These are phyloP conservation scores for Canis aureus DNA, from an alignment of 2,113 vertebrate genomes.

Conservation along the genomic window DNA sequence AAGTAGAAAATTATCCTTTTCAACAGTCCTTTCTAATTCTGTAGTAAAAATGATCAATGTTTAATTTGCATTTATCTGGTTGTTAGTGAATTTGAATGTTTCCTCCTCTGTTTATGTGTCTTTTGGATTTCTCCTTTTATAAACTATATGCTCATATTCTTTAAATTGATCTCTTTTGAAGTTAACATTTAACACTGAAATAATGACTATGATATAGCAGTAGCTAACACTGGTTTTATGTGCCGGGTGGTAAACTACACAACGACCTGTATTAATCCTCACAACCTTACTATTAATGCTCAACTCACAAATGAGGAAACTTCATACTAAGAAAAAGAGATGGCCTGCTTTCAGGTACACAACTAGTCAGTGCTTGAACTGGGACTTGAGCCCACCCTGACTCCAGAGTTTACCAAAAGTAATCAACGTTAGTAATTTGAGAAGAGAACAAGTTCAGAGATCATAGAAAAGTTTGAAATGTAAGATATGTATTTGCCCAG, in stretches of 20 bases:
- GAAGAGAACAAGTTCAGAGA: not conserved
- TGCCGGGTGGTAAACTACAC: not conserved
- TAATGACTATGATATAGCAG: not conserved
- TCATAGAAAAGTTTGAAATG: slow-evolving; percentile 44
- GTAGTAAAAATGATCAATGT: not conserved
- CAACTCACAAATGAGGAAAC: not conserved
- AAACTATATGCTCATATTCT: not conserved
- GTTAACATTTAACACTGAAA: not conserved
- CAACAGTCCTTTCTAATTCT: not conserved
- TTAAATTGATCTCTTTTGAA: slow-evolving; percentile 1
- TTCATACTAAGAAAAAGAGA: not conserved
- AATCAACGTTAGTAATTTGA: slow-evolving; percentile 3
- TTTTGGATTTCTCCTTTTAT: slow-evolving; percentile 30
- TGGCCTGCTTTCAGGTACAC: not conserved
- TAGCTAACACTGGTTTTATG: not conserved
- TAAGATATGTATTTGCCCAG: slow-evolving; percentile 30
- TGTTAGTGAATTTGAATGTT: not conserved
- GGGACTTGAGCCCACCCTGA: not conserved
- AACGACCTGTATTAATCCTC: not conserved
- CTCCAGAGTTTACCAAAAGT: not conserved
- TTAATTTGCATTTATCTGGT: slow-evolving; percentile 37
- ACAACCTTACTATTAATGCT: slow-evolving; percentile 36
- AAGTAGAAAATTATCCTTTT: slow-evolving; percentile 1
- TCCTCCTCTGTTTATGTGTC: not conserved
- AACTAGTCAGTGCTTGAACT: not conserved